phyloP scores from a whole-genome alignment of 2,888 invertebrate species.

The Gonocerus acuteangulatus region DNA sequence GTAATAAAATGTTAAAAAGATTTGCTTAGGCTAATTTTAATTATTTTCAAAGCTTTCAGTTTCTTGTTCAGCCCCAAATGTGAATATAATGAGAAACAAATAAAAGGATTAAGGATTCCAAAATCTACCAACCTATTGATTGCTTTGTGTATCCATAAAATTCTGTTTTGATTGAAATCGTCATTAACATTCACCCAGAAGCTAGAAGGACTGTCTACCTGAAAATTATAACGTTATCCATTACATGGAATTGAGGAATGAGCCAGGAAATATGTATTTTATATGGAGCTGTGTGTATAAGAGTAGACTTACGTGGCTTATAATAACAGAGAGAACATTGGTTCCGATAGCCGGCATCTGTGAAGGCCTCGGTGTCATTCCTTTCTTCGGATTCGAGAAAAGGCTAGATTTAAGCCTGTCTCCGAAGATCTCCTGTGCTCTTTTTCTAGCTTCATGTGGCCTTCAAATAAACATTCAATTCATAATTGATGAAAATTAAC shows the following conservation, averaged over 20 bases:
- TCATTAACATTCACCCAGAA: conserved; percentile 61
- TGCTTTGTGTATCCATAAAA: conserved; percentile 43
- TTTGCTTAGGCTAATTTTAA: too few species aligned
- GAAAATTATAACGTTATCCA: conserved; percentile 36
- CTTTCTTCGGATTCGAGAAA: conserved; percentile 29
- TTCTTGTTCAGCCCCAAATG: too few species aligned
- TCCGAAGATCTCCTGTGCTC: conserved; percentile 43
- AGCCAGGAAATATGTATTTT: too few species aligned
- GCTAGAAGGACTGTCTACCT: conserved; percentile 56
- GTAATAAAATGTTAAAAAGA: too few species aligned
- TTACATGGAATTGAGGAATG: too few species aligned
- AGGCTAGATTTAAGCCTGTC: conserved; percentile 2
- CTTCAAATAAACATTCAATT: too few species aligned
- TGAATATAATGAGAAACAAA: too few species aligned
- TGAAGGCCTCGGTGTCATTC: conserved; percentile 37
- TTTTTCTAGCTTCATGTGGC: conserved; percentile 46
- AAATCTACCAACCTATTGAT: conserved; percentile 43
- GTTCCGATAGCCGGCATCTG: conserved; percentile 40
- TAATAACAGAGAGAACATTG: conserved; percentile 46
- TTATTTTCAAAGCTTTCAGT: too few species aligned
- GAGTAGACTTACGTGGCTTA: conserved; percentile 53
- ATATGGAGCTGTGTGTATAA: too few species aligned
- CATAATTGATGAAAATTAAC: too few species aligned
- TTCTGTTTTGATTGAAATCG: conserved; percentile 43
- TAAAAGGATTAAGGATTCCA: too few species aligned